These are phyloP conservation scores for Andrena dorsata DNA, from an alignment of 2,888 invertebrate genomes.

Conservation along the genomic window DNA sequence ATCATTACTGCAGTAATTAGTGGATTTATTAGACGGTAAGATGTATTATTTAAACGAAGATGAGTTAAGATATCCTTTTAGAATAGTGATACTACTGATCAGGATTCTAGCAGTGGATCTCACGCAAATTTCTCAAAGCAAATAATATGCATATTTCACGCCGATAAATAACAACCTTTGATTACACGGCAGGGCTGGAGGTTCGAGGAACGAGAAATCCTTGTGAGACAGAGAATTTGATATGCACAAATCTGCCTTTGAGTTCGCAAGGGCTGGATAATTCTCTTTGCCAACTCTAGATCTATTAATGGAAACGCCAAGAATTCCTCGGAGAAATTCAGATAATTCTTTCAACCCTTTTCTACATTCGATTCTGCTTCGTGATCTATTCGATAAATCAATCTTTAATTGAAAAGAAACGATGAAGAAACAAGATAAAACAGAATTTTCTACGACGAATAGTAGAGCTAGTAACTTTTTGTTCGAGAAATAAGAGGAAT, in stretches of 20 bases:
- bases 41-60: no score
- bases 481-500: no score
- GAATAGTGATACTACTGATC: background rate
- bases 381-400: background rate
- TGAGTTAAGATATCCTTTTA: background rate
- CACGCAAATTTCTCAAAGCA: constrained; percentile 44
- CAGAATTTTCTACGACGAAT: no score
- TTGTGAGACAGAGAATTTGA: constrained; percentile 47
- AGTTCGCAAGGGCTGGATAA: constrained; percentile 46
- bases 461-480: no score
- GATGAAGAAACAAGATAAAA: no score
- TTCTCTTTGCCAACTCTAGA: constrained; percentile 39
- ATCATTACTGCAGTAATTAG: no score
- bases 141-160: constrained; percentile 43
- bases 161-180: constrained; percentile 61
- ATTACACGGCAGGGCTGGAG: constrained; percentile 38
- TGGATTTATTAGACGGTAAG: no score
- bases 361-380: background rate
- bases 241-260: constrained; percentile 50
- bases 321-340: background rate
- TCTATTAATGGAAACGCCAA: constrained; percentile 35
- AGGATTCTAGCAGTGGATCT: background rate
- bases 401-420: no score
- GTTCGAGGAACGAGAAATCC: constrained; percentile 33
- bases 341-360: background rate